Percentiles rank a stretch among this genome's conserved stretches.
These are phyloP conservation scores for Polydrusus tereticollis DNA, from an alignment of 2,888 invertebrate genomes.

Conservation along the genomic window DNA sequence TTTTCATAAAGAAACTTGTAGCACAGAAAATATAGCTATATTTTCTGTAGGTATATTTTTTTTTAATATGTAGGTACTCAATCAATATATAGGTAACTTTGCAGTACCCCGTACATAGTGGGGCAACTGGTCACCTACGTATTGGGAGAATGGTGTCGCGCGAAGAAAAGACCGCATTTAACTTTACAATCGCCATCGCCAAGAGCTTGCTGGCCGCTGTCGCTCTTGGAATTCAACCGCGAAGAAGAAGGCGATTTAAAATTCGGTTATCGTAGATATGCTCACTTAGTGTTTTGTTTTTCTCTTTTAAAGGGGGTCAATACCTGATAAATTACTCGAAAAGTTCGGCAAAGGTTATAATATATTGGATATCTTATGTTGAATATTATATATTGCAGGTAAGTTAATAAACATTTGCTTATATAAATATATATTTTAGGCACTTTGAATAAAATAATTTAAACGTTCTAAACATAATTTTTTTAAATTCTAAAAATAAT, in stretches of 20 bases:
- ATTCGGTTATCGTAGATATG: neutral
- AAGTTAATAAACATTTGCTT: neutral
- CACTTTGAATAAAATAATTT: no score
- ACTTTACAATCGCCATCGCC: conserved; percentile 23
- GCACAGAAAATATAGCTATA: no score
- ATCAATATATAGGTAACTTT: neutral
- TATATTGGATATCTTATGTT: neutral
- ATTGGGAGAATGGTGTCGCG: conserved; percentile 42
- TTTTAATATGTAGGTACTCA: no score
- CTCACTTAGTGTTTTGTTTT: conserved; percentile 9
- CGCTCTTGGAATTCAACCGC: conserved; percentile 5
- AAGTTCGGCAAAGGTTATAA: neutral
- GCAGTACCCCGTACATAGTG: conserved; percentile 8
- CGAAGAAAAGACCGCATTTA: conserved; percentile 36
- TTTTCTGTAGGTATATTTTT: no score
- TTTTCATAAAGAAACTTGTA: no score
- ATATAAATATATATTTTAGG: no score
- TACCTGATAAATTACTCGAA: conserved; percentile 2
- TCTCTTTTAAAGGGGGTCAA: conserved; percentile 18
- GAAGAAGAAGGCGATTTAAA: conserved; percentile 21
- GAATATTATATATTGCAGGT: neutral
- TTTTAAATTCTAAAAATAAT: no score
- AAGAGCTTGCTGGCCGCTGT: conserved; percentile 11
- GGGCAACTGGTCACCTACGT: conserved; percentile 34
- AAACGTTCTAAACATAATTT: no score